Base-by-base conservation (phyloP, 2,888 invertebrate species). In the Elgonia sp. region DNA sequence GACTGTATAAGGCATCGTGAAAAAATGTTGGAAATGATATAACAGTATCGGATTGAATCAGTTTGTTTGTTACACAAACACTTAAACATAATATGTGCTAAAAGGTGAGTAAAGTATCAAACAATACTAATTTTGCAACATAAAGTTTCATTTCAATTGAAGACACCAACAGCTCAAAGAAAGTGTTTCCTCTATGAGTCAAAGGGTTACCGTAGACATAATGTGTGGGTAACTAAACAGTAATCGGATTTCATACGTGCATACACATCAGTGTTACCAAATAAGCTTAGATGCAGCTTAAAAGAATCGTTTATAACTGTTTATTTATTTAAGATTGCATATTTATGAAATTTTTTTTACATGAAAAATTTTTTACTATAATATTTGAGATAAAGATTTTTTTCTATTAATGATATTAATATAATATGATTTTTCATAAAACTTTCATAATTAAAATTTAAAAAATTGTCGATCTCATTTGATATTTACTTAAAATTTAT, bases 161-260 rank as follows among this genome's bases (percentile, higher is more conserved):
- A 62, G 72, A 70, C n/a, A 16, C 55, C 60, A 42, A 79, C 42
- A 53, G 62, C 70, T 63, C 20, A 50, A 60, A 69, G 70, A 81
- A 81, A 70, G 80, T 81, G 40, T 81, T 81, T 81, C 62, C 70
- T 81, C 63, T 60, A 65, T 70, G 70, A 81, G 39, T 81, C 80
- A 72, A 70, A 81, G 62, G 62, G 69, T 12, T n/a, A 40, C 62
- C 46, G 46, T 46, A 69, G 37, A 70, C 39, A 39, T 20, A 40
- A 57, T 60, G 29, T 70, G 46, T 80, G 65, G 29, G 80, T 69
- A 69, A 60, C 69, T 55, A 60, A 80, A 80, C 55, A 37, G 80
- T 80, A 80, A 80, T 80, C 80, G 69, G 80, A 80, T 80, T 80
- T 69, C 60, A 55, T 70, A 80, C 46, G 60, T 69, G 69, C 42